These are phyloP conservation scores for Eulimnadia texana DNA, from an alignment of 1,140 invertebrate genomes.

Conservation along the genomic window DNA sequence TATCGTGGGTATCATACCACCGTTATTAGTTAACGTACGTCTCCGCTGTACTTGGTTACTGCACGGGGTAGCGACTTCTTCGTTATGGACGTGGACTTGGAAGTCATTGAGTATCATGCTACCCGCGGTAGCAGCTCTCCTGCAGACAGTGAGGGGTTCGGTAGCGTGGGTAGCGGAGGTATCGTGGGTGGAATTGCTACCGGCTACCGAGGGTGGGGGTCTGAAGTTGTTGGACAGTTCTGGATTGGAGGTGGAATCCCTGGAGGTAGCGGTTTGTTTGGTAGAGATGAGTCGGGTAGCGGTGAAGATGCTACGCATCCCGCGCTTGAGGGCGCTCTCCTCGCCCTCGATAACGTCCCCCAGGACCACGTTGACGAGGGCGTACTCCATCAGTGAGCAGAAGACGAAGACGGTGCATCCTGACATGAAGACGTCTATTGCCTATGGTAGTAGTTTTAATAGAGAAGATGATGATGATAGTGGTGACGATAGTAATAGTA, in stretches of 20 bases:
- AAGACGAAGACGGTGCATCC: constrained; percentile 35
- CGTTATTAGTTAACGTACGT: no score
- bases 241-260: not conserved
- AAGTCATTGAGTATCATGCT: not conserved
- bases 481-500: no score
- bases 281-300: not conserved
- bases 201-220: not conserved
- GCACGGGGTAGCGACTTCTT: not conserved
- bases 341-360: constrained; percentile 17
- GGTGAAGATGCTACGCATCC: constrained; percentile 13
- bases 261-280: not conserved
- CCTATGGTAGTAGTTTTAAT: no score
- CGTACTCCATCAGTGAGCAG: constrained; percentile 31
- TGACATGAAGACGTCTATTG: constrained; percentile 40
- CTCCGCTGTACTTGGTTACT: not conserved
- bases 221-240: no score
- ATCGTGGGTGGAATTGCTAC: not conserved
- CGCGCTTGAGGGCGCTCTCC: constrained; percentile 14
- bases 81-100: not conserved
- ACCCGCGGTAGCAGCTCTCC: not conserved
- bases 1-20: no score
- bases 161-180: not conserved
- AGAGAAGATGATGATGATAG: no score
- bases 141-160: not conserved
- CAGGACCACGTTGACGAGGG: constrained; percentile 27